These are phyloP conservation scores for Macaca mulatta DNA, from an alignment of 2,113 vertebrate genomes.

Conservation along the genomic window DNA sequence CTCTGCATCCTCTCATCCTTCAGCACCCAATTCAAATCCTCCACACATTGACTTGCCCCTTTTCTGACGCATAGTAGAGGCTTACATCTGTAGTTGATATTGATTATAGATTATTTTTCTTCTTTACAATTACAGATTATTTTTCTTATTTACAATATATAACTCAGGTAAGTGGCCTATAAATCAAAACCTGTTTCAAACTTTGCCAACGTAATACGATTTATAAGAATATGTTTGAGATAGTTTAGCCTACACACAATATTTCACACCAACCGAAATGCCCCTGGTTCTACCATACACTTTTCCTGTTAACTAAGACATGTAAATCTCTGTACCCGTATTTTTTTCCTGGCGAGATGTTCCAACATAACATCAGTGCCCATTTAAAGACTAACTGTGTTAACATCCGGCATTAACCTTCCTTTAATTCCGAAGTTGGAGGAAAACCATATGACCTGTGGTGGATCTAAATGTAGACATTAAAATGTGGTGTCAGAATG, in stretches of 20 bases:
- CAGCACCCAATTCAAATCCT: neutral
- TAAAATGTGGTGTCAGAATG: neutral
- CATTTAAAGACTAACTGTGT: neutral
- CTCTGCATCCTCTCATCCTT: neutral
- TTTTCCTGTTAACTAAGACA: neutral
- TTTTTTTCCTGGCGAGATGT: neutral
- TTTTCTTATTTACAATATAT: neutral
- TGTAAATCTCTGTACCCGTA: neutral
- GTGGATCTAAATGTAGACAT: neutral
- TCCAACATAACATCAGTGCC: neutral
- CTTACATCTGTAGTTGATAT: neutral
- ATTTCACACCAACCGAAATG: neutral
- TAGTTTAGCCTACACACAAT: neutral
- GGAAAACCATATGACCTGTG: neutral
- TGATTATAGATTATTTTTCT: neutral
- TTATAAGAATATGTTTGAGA: neutral
- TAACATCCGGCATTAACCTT: neutral
- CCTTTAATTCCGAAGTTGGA: conserved; percentile 3
- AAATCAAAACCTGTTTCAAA: conserved; percentile 36
- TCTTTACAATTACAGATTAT: neutral
- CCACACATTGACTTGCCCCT: too few relatives aligned
- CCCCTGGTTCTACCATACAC: neutral
- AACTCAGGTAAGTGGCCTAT: neutral
- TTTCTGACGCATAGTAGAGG: neutral
- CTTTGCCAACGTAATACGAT: neutral